These are phyloP conservation scores for Pempheris klunzingeri DNA, from an alignment of 2,797 vertebrate species.

Conservation along the genomic window DNA sequence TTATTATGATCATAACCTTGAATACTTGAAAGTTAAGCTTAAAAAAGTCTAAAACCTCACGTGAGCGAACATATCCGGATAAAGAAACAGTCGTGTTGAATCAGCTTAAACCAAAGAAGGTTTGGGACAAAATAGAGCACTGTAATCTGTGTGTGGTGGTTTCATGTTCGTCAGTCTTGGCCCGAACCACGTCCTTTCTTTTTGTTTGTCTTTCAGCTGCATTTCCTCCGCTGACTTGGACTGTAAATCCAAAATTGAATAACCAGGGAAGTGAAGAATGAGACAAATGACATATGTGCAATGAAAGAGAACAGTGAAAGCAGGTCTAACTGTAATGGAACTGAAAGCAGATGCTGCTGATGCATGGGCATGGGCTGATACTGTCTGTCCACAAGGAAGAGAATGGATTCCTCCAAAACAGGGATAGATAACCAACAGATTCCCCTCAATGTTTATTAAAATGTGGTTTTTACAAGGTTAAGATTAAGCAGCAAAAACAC, in stretches of 20 bases:
- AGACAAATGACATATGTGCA: neutral
- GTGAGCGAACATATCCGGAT: neutral
- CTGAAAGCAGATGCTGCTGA: too few species aligned
- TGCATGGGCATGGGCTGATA: too few species aligned
- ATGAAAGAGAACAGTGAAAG: neutral
- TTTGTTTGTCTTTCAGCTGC: neutral
- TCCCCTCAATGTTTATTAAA: too few species aligned
- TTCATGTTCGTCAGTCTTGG: neutral
- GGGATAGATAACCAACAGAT: too few species aligned
- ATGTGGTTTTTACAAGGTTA: too few species aligned
- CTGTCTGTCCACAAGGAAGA: too few species aligned
- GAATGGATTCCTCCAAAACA: too few species aligned
- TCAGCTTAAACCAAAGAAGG: neutral
- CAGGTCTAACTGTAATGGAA: neutral
- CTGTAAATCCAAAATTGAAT: neutral
- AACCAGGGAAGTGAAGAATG: neutral
- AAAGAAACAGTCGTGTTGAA: neutral
- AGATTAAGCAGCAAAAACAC: too few species aligned
- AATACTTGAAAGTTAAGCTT: neutral
- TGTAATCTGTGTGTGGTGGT: neutral
- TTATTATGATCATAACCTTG: neutral
- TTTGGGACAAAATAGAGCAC: neutral
- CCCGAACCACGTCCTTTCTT: neutral
- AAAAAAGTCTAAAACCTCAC: neutral
- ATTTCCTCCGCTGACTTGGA: neutral